phyloP scores from a whole-genome alignment of 2,797 vertebrate genomes.

The Myiothlypis coronata region DNA sequence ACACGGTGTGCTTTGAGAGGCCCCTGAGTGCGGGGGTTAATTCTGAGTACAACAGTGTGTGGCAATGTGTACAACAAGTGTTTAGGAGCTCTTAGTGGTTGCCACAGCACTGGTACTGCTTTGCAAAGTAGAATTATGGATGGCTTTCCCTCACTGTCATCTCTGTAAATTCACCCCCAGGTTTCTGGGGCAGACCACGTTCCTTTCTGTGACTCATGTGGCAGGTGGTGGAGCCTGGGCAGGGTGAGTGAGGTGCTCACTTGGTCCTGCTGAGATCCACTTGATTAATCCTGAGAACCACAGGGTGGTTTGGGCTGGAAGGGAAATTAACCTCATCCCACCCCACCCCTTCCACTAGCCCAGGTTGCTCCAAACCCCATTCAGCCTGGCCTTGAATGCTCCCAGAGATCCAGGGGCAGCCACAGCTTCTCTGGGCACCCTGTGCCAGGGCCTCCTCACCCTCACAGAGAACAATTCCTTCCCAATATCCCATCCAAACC shows the following conservation, averaged over 20 bases:
- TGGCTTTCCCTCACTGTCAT: neutral
- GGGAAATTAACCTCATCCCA: neutral
- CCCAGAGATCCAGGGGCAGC: neutral
- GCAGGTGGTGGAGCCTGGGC: neutral
- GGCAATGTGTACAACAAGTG: neutral
- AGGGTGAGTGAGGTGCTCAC: neutral
- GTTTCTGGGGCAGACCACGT: neutral
- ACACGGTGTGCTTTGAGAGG: neutral
- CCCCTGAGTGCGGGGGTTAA: accelerated
- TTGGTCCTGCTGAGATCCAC: neutral
- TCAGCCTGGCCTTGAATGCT: accelerated
- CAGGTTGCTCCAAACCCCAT: accelerated
- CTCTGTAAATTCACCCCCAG: neutral
- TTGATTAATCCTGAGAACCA: neutral
- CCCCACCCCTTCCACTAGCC: accelerated
- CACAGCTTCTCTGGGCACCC: neutral
- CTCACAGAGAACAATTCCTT: neutral
- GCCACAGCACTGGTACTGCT: neutral
- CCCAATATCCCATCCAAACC: too few species aligned
- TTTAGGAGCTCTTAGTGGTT: slow-evolving; percentile 9
- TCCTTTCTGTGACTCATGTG: neutral
- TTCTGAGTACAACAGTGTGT: accelerated
- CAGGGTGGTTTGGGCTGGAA: neutral
- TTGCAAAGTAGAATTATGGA: neutral
- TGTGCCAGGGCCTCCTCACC: accelerated